Base-by-base conservation (phyloP, 2,113 vertebrate species). In the Dasyprocta punctata region DNA sequence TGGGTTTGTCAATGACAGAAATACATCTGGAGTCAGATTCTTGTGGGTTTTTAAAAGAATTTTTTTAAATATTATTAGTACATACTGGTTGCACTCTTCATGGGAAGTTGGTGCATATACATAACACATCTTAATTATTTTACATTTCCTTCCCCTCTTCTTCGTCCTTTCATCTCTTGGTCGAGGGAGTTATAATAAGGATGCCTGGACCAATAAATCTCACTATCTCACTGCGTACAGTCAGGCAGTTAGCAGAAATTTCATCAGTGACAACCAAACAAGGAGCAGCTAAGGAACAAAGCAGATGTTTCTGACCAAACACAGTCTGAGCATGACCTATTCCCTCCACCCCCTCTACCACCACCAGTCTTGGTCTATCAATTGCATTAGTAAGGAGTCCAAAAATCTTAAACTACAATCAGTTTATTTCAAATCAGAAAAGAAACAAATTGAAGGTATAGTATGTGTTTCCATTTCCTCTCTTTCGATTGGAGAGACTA, bases 1-100 rank as follows among this genome's bases (percentile, higher is more conserved):
- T 86, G 30, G 61, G 30, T 41, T 84, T 61, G 80, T 56, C 94
- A 61, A 33, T 63, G 86, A 89, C 20, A 91, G 41, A 94, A 88
- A 84, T 81, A 12, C 49, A 84, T 20, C 41, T 41, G 49, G 24
- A 94, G 88, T 38, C 38, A 73, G 38, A 73, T 44, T 73, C 41
- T 26, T 44, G 71, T 73, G 9, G 26, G 9, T 22, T 71, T 73
- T 73, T 44, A 69, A 19, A 52, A 52, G n/a, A n/a, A n/a, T n/a
- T n/a, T n/a, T n/a, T 58, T 58, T 11, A 4, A 33, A 67, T 67
- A 30, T 67, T 33, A 36, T 67, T 67, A 67, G 65, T 67, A 67
- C 33, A 67, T 36, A 33, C 36, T 67, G 13, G 65, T 67, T 67
- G 36, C 30, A 33, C 17, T 36, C 65, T 36, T 67, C 33, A 6